Evolutionary conservation across 2,113 vertebrate species (phyloP).

Genomic region (Colinus virginianus): DNA sequence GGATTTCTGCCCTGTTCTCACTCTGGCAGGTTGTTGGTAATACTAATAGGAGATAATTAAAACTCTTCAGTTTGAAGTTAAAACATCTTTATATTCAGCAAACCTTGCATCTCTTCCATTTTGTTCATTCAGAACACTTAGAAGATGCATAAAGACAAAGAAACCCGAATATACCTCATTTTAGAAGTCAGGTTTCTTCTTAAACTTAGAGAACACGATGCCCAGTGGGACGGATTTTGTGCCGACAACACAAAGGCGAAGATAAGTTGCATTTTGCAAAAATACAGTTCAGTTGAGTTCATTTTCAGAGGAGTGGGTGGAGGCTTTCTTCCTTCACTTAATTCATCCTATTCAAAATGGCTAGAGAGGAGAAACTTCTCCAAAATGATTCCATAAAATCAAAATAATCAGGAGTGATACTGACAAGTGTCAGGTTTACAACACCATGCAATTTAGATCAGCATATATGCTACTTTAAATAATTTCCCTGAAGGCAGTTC

Average conservation of each 20-base stretch:
- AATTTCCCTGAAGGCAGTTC: background rate
- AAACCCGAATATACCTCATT: background rate
- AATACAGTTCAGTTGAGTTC: background rate
- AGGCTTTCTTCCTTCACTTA: background rate
- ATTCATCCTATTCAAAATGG: background rate
- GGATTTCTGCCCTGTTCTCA: background rate
- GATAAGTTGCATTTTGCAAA: background rate
- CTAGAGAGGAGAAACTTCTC: background rate
- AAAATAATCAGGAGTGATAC: background rate
- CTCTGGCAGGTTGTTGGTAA: background rate
- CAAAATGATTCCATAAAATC: background rate
- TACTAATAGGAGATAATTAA: background rate
- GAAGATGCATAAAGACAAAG: background rate
- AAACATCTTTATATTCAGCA: background rate
- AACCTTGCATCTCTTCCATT: background rate
- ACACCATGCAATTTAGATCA: background rate
- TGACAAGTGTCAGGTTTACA: background rate
- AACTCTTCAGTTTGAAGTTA: background rate
- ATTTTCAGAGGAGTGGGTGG: background rate
- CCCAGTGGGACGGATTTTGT: background rate
- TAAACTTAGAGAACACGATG: background rate
- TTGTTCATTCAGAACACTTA: background rate
- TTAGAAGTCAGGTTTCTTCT: background rate
- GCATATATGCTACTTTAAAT: background rate
- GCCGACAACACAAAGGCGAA: background rate